These are phyloP conservation scores for Himalopsyche japonica DNA, from an alignment of 2,888 invertebrate species.

Conservation along the genomic window DNA sequence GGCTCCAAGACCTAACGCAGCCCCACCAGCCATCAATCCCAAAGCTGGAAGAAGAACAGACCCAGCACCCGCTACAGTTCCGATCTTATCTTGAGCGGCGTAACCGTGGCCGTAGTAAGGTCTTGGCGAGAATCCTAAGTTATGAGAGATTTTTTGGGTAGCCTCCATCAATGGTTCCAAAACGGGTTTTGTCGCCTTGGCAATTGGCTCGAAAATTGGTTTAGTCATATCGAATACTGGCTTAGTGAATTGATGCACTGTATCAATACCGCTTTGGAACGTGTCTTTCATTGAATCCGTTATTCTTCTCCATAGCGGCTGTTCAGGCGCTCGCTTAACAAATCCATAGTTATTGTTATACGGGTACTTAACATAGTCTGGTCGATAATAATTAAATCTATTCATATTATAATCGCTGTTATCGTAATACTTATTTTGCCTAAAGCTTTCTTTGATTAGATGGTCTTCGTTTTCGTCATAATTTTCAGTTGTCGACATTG, in stretches of 20 bases:
- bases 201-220: constrained; percentile 52
- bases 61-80: constrained; percentile 61
- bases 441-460: constrained; percentile 43
- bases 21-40: constrained; percentile 80
- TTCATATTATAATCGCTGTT: constrained; percentile 52
- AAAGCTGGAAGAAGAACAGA: constrained; percentile 74
- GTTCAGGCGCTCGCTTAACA: constrained; percentile 60
- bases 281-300: constrained; percentile 75
- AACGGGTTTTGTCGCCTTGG: constrained; percentile 65
- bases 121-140: constrained; percentile 66
- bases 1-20: constrained; percentile 79
- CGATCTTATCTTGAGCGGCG: constrained; percentile 67
- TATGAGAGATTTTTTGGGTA: constrained; percentile 77
- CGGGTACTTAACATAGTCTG: constrained; percentile 60
- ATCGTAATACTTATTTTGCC: constrained; percentile 51
- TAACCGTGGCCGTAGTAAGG: constrained; percentile 49
- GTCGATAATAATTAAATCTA: constrained; percentile 61
- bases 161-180: constrained; percentile 77
- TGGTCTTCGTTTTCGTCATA: constrained; percentile 43
- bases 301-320: constrained; percentile 73
- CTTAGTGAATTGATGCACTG: constrained; percentile 67
- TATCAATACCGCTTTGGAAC: constrained; percentile 70
- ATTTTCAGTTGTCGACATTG: constrained; percentile 41
- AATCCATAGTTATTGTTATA: constrained; percentile 63
- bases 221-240: constrained; percentile 57